Base-by-base conservation (phyloP, 2,113 vertebrate species). In the Papio anubis region DNA sequence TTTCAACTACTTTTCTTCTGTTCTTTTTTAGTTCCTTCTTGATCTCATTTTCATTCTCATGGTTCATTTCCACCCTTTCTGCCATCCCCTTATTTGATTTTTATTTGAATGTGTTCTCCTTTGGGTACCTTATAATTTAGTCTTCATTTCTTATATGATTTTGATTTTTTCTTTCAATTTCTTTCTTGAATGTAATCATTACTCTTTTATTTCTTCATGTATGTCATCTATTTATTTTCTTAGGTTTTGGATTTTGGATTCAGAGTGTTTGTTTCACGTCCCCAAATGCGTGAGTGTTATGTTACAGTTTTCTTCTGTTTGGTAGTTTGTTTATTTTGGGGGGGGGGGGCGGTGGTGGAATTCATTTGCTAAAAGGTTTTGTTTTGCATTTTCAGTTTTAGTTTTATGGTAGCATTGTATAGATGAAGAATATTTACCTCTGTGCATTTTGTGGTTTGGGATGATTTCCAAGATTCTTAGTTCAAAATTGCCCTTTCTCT, bases 161-260 rank as follows among this genome's bases (percentile, higher is more conserved):
- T 72, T 35, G 59, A 55, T 23, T 70, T 72, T 73, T 50, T 17
- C 17, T 38, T 57, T 88, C 32, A 8, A 14, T 52, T 64, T 75
- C 27, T 94, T 88, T 50, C 21, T 27, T 40, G 35, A 82, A 14
- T 48, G 61, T 48, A 88, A 40, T 61, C 35, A 23, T 81, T 21
- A 61, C 18, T 79, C 57, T 23, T 38, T 81, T 61, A 61, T 27
- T 61, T 80, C 21, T 80, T 86, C n/a, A 73, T 25, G 16, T 50
- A 27, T 50, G 1, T 84, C 75, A 25, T 70, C 35, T 30, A 13
- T 70, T 80, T 38, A 23, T 81, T 30, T 38, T 70, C 32, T 70
- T 52, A 35, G n/a, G 55, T 88, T 87, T 88, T 94, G 48, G 80
- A 79, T 80, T 94, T 94, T 66, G 59, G 64, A 72, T 81, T 81